phyloP scores from a whole-genome alignment of 2,113 vertebrate genomes.

The Setophaga petechia region DNA sequence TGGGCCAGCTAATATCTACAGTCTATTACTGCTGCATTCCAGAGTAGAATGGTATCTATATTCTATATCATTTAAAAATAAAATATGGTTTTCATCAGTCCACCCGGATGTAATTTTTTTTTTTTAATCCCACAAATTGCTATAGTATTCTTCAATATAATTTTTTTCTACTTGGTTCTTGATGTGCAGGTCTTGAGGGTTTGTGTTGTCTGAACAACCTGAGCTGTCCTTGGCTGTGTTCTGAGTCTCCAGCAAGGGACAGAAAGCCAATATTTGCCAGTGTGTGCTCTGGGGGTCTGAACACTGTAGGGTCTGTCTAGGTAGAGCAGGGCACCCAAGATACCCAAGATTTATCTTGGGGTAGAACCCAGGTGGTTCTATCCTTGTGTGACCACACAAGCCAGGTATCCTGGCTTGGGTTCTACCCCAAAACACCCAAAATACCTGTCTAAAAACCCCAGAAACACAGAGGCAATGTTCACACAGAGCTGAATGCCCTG shows the following conservation, averaged over 20 bases:
- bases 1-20: background rate
- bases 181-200: background rate
- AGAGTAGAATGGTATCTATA: background rate
- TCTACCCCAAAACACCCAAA: background rate
- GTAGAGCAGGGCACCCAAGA: background rate
- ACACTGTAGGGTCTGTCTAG: fast-evolving
- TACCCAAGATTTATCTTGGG: background rate
- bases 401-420: background rate
- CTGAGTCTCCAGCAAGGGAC: background rate
- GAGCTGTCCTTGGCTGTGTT: background rate
- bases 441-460: background rate
- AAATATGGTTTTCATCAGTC: background rate
- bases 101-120: background rate
- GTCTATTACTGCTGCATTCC: background rate
- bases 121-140: background rate
- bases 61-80: background rate
- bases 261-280: background rate
- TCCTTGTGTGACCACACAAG: background rate
- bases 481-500: background rate
- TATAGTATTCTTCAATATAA: background rate
- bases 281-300: background rate
- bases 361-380: background rate
- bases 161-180: background rate
- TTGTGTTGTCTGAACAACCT: background rate
- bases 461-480: fast-evolving